Percentiles rank a stretch among this genome's conserved stretches.
Evolutionary conservation across 1,140 invertebrate species (phyloP).

Genomic region (Condylostylus longicornis): DNA sequence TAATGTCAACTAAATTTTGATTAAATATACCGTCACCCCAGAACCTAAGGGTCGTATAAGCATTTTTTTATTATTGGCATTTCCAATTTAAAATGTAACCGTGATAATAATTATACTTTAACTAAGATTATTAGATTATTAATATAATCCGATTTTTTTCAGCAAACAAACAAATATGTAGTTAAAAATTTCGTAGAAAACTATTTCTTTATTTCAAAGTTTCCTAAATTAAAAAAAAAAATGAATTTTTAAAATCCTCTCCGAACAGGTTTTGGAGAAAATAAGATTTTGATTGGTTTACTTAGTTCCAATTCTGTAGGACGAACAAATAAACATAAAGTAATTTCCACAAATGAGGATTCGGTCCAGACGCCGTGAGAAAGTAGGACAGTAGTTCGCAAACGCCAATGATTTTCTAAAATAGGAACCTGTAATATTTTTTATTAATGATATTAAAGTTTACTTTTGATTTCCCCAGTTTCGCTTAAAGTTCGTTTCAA

Average conservation of each 20-base stretch:
- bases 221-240: neutral
- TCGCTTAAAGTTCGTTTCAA: constrained; percentile 37
- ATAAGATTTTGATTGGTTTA: constrained; percentile 76
- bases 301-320: constrained; percentile 62
- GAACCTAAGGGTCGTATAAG: too few relatives aligned
- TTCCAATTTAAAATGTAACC: too few relatives aligned
- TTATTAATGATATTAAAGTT: constrained; percentile 28
- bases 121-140: too few relatives aligned
- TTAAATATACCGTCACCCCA: too few relatives aligned
- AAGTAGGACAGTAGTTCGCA: constrained; percentile 71
- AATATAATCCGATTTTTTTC: too few relatives aligned
- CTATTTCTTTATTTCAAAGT: too few relatives aligned
- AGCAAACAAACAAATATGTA: too few relatives aligned
- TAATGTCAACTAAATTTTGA: too few relatives aligned
- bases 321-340: constrained; percentile 58
- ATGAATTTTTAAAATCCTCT: constrained; percentile 48
- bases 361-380: constrained; percentile 86
- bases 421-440: too few relatives aligned
- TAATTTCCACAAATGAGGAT: constrained; percentile 74
- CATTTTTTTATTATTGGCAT: too few relatives aligned
- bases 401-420: constrained; percentile 48
- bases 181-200: too few relatives aligned
- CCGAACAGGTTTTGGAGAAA: constrained; percentile 76
- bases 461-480: constrained; percentile 24
- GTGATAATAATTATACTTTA: too few relatives aligned